Percentiles rank a stretch among this genome's conserved stretches.
phyloP scores from a whole-genome alignment of 2,797 vertebrate genomes.

The Antrozous pallidus region DNA sequence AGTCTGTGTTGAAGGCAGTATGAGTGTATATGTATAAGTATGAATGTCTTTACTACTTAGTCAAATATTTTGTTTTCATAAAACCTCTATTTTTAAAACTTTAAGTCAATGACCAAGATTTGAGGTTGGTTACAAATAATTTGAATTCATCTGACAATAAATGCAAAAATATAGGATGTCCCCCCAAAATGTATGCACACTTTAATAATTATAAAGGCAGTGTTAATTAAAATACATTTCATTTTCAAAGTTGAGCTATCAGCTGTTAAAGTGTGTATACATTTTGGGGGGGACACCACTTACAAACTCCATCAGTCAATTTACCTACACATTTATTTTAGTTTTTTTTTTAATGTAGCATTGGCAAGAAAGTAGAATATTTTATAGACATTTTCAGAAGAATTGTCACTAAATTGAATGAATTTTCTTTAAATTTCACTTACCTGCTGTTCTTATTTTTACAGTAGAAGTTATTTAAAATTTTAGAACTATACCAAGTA shows the following conservation, averaged over 20 bases:
- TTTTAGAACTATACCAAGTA: neutral
- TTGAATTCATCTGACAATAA: neutral
- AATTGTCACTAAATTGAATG: neutral
- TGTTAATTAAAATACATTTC: no score
- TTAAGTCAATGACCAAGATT: neutral
- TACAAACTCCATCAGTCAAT: neutral
- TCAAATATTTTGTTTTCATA: constrained; percentile 23
- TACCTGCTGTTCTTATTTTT: neutral
- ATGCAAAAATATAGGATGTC: neutral
- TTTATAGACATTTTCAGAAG: neutral
- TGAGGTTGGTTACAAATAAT: constrained; percentile 18
- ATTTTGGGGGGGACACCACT: no score
- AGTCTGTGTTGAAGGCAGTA: neutral
- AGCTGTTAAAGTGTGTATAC: no score
- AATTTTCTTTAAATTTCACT: neutral
- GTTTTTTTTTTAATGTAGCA: neutral
- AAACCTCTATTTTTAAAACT: neutral
- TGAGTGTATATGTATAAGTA: neutral
- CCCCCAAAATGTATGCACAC: no score
- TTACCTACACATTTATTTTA: neutral
- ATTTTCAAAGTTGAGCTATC: no score
- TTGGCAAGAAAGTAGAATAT: neutral
- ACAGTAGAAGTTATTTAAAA: neutral
- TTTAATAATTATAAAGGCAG: no score
- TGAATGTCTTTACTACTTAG: neutral